Evolutionary conservation across 2,888 invertebrate genomes (phyloP).

Genomic region (Stictocephala bisonia): DNA sequence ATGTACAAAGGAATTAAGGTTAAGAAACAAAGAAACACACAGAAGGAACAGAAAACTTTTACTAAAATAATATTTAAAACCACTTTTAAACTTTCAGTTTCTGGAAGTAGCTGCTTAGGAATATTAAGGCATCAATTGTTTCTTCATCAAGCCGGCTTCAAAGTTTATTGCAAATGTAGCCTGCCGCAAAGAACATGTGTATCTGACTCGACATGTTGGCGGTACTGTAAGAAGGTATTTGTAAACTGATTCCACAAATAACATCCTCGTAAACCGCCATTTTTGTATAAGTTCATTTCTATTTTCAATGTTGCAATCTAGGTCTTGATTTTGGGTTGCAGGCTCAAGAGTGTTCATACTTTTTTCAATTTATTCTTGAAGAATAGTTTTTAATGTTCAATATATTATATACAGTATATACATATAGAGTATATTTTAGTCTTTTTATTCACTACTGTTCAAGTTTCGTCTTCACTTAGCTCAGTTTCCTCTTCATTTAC

Average conservation of each 20-base stretch:
- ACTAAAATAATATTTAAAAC: too few relatives aligned
- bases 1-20: too few relatives aligned
- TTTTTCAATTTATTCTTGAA: slow-evolving; percentile 6
- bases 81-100: background rate
- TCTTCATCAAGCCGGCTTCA: background rate
- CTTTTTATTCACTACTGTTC: too few relatives aligned
- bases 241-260: slow-evolving; percentile 10
- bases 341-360: slow-evolving; percentile 3
- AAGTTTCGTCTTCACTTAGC: background rate
- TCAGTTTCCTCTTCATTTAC: background rate
- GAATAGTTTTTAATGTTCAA: background rate
- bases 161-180: slow-evolving; percentile 2
- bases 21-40: too few relatives aligned
- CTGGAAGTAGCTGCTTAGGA: background rate
- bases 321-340: background rate
- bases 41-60: too few relatives aligned
- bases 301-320: background rate
- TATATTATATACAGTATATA: too few relatives aligned
- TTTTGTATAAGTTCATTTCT: slow-evolving; percentile 14
- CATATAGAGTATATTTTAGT: too few relatives aligned
- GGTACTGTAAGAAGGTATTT: slow-evolving; percentile 12
- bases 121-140: slow-evolving; percentile 15
- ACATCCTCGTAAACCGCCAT: slow-evolving; percentile 19
- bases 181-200: background rate
- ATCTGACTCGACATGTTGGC: slow-evolving; percentile 2